These are phyloP conservation scores for Macquaria australasica DNA, from an alignment of 2,113 vertebrate genomes.

Conservation along the genomic window DNA sequence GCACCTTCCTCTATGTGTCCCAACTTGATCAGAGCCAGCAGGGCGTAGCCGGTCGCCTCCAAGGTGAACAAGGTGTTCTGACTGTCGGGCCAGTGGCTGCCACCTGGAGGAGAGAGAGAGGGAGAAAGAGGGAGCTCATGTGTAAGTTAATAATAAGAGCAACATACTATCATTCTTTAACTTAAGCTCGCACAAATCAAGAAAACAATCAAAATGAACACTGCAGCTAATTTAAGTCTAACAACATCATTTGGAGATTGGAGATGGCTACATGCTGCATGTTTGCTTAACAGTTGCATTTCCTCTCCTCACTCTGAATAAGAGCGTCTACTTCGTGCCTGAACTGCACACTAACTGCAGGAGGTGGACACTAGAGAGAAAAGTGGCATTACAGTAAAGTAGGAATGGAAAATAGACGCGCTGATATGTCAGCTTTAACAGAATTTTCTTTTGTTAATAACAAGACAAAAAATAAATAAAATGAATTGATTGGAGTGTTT, in stretches of 20 bases:
- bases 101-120: conserved; percentile 28
- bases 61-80: conserved; percentile 70
- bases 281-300: too few relatives aligned
- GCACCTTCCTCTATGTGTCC: conserved; percentile 65
- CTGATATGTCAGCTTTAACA: background rate
- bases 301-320: background rate
- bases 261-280: too few relatives aligned
- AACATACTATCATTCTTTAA: too few relatives aligned
- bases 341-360: background rate
- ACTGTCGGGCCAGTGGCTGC: conserved; percentile 76
- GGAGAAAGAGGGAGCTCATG: too few relatives aligned
- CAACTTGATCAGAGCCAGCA: conserved; percentile 80
- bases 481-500: background rate
- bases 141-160: background rate
- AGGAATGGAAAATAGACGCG: background rate
- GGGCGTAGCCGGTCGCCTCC: conserved; percentile 84
- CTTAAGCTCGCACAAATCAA: background rate
- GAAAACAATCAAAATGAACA: background rate
- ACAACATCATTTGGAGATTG: background rate
- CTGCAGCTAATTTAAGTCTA: background rate
- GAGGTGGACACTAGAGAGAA: too few relatives aligned
- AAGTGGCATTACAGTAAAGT: background rate
- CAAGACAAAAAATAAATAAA: background rate
- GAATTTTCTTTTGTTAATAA: too few relatives aligned
- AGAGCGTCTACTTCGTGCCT: background rate